Base-by-base conservation (phyloP, 2,888 invertebrate species). In the Drosophila macrothrix region DNA sequence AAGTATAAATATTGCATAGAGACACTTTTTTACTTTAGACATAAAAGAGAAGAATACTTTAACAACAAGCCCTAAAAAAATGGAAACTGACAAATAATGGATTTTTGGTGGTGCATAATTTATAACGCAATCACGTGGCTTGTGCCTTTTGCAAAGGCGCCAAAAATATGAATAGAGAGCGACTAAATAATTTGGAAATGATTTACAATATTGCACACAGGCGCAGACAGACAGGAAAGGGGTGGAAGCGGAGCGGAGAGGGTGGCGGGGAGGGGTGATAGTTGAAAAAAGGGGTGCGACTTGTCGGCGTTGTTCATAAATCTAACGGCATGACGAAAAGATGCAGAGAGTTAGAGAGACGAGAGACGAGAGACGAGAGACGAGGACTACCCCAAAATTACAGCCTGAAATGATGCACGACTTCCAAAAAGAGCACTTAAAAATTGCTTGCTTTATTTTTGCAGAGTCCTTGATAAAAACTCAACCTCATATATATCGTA, bases 131-230 rank as follows among this genome's bases (percentile, higher is more conserved):
- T 88, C 90, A 90, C 88, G 88, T 90, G 88, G 82, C 83, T 76
- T 76, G 73, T 78, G 78, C 67, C 75, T 31, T 10, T 52, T 41
- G 63, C 68, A 67, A 69, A 87, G 90, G 90, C 90, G 88, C 84
- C 90, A 84, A 84, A 89, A 89, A 87, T 84, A 84, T 89, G 79
- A 66, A 87, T 89, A 74, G 78, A 72, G 75, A 78, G 77, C 80
- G 83, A 91, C 88, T 86, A 89, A 89, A 89, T 89, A 89, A 89
- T 89, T 91, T 91, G 82, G 86, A 89, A 89, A 88, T 89, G 89
- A 89, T 89, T 89, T 89, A 91, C 89, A 90, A 90, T 88, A 90
- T 80, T 74, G 83, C 87, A 58, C 77, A 62, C 76, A 59, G 62
- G 64, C 73, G 53, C 61, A 62, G 49, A 35, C 66, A 55, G 31